Conservation (phyloP, 2,797 vertebrate genomes). For the Chelidonichthys spinosus region DNA sequence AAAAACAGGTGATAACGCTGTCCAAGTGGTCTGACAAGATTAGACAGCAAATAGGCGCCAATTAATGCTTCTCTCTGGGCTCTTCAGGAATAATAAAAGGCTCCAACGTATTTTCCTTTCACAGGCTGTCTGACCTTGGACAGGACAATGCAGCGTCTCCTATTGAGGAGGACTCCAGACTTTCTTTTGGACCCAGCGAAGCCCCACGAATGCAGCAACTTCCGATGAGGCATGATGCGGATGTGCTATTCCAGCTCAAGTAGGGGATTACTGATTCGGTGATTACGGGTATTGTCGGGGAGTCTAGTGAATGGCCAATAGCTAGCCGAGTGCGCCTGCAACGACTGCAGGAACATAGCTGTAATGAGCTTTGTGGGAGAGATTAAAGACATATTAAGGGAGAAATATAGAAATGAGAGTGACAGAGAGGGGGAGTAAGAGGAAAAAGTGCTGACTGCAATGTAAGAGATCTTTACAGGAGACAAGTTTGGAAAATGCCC, state of each 20-base stretch:
- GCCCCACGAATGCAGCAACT: slow-evolving; percentile 64
- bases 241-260: slow-evolving; percentile 67
- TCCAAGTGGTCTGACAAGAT: slow-evolving; percentile 54
- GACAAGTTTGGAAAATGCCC: slow-evolving; percentile 55
- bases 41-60: slow-evolving; percentile 49
- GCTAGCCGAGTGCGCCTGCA: slow-evolving; percentile 73
- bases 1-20: slow-evolving; percentile 40
- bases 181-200: slow-evolving; percentile 54
- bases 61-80: slow-evolving; percentile 50
- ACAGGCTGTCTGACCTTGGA: slow-evolving; percentile 74
- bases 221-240: slow-evolving; percentile 55
- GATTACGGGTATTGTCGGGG: slow-evolving; percentile 76
- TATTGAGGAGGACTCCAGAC: slow-evolving; percentile 47
- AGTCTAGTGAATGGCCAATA: slow-evolving; percentile 68
- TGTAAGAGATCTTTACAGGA: slow-evolving; percentile 63
- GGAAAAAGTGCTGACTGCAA: slow-evolving; percentile 68
- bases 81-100: slow-evolving; percentile 41
- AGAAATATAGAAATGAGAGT: slow-evolving; percentile 51
- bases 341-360: slow-evolving; percentile 57
- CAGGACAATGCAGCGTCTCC: slow-evolving; percentile 68
- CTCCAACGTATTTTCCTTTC: slow-evolving; percentile 49
- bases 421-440: slow-evolving; percentile 21
- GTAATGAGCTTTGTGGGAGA: slow-evolving; percentile 70
- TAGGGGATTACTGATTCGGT: slow-evolving; percentile 78
- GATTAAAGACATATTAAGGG: slow-evolving; percentile 66